phyloP scores from a whole-genome alignment of 2,113 vertebrate species.

The Cyanoderma ruficeps region DNA sequence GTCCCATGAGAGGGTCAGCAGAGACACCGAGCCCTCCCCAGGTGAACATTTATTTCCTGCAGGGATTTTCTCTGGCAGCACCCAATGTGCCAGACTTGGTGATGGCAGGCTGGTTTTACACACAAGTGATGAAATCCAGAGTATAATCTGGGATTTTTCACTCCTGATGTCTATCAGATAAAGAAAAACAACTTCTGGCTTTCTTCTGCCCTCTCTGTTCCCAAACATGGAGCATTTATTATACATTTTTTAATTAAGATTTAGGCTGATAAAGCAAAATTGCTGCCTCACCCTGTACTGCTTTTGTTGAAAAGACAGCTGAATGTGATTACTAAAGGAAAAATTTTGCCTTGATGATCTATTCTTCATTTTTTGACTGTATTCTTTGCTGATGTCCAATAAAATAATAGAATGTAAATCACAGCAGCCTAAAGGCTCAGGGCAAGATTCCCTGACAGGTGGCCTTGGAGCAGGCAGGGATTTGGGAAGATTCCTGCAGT shows the following conservation, averaged over 20 bases:
- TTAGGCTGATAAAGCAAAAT: constrained; percentile 16
- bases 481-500: constrained; percentile 9
- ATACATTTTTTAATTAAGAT: constrained; percentile 28
- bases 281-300: constrained; percentile 15
- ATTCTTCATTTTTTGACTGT: not conserved
- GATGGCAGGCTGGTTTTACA: not conserved
- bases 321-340: not conserved
- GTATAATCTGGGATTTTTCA: not conserved
- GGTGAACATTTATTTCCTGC: not conserved
- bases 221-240: constrained; percentile 26
- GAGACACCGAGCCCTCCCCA: not conserved
- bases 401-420: constrained; percentile 34
- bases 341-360: not conserved
- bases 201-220: constrained; percentile 2
- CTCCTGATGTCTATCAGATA: not conserved
- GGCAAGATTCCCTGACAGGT: not conserved
- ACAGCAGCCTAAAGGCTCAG: not conserved
- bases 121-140: not conserved
- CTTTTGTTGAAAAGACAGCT: constrained; percentile 25
- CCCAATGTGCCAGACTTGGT: fast-evolving
- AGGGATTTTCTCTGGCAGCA: not conserved
- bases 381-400: not conserved
- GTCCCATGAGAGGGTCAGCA: not conserved
- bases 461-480: not conserved
- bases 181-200: constrained; percentile 14